Conservation (phyloP, 2,113 vertebrate genomes). For the Lichenostomus cassidix region DNA sequence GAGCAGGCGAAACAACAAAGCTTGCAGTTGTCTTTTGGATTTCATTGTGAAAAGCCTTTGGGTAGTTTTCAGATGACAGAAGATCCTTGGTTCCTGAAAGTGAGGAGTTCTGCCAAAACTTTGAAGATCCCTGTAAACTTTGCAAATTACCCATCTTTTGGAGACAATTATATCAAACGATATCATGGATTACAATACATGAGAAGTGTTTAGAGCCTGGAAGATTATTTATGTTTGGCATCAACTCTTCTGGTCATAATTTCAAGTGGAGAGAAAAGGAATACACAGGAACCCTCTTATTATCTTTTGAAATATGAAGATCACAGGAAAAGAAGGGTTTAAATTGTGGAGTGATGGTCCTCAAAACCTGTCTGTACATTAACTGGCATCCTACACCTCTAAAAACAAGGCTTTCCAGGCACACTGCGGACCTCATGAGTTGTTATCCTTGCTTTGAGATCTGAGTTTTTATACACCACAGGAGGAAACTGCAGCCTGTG, state of each 20-base stretch:
- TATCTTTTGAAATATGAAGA: slow-evolving; percentile 75
- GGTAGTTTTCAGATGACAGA: slow-evolving; percentile 60
- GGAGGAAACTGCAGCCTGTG: neutral
- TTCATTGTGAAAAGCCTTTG: slow-evolving; percentile 66
- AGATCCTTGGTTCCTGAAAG: slow-evolving; percentile 60
- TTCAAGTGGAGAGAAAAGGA: slow-evolving; percentile 54
- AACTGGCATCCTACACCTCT: slow-evolving; percentile 30
- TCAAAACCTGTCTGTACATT: slow-evolving; percentile 31
- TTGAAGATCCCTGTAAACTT: slow-evolving; percentile 54
- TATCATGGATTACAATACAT: slow-evolving; percentile 65
- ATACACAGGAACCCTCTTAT: slow-evolving; percentile 62
- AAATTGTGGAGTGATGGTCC: slow-evolving; percentile 49
- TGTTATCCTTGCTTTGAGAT: neutral
- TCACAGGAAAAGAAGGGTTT: slow-evolving; percentile 63
- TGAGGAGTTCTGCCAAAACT: slow-evolving; percentile 64
- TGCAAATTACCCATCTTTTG: slow-evolving; percentile 62
- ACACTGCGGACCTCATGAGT: neutral
- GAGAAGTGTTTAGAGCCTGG: slow-evolving; percentile 62
- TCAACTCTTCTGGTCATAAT: slow-evolving; percentile 59
- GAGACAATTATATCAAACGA: slow-evolving; percentile 69
- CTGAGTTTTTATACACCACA: neutral
- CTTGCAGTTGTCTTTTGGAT: slow-evolving; percentile 60
- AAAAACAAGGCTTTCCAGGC: slow-evolving; percentile 37
- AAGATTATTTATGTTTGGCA: slow-evolving; percentile 67
- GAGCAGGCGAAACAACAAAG: slow-evolving; percentile 71